phyloP scores from a whole-genome alignment of 2,797 vertebrate species.

The Myotis pilosus region DNA sequence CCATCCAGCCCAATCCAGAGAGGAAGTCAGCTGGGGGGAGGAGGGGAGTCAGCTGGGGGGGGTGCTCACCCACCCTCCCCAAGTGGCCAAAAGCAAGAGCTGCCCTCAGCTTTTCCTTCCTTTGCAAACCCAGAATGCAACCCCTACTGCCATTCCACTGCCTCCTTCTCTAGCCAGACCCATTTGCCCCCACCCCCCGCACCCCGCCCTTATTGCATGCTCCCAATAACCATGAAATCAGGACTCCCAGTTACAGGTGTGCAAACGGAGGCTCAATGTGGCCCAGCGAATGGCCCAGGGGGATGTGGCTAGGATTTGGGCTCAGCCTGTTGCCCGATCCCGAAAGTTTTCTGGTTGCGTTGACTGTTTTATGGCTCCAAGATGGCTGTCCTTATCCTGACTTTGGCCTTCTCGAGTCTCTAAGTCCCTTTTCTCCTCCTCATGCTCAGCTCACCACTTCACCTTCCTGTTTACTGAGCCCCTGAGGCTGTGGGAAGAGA shows the following conservation, averaged over 20 bases:
- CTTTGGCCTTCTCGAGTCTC: background rate
- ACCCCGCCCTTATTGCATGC: background rate
- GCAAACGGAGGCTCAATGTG: background rate
- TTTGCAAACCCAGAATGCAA: background rate
- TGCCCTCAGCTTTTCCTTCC: background rate
- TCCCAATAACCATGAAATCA: background rate
- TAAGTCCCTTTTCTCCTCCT: background rate
- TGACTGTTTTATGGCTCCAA: background rate
- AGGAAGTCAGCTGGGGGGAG: background rate
- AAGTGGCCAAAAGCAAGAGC: background rate
- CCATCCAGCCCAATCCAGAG: background rate
- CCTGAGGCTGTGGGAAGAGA: background rate
- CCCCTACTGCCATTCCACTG: background rate
- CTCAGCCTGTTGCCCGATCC: background rate
- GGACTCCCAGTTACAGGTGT: background rate
- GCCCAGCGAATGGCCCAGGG: background rate
- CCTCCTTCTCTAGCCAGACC: background rate
- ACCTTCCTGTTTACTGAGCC: background rate
- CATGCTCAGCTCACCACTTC: background rate
- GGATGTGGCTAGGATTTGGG: background rate
- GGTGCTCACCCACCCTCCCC: background rate
- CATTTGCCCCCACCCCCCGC: rapidly evolving
- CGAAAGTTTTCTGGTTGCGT: background rate
- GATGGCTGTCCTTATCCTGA: background rate
- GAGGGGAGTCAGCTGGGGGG: too few species aligned